Evolutionary conservation across 2,797 vertebrate species (phyloP).

Genomic region (Alectoris magna): DNA sequence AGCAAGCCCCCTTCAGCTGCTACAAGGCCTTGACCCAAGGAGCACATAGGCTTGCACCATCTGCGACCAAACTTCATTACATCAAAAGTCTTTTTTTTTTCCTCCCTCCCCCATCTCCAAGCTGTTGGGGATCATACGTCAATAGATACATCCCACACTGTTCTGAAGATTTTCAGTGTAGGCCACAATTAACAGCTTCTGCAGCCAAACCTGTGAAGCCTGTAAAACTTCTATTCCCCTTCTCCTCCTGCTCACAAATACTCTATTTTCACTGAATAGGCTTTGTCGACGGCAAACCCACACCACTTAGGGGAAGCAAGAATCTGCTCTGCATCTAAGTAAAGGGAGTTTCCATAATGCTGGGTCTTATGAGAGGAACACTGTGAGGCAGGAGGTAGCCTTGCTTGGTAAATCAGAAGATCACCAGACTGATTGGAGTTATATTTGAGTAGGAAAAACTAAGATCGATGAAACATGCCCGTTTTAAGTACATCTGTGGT

Average conservation of each 20-base stretch:
- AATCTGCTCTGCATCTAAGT: not conserved
- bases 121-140: not conserved
- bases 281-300: not conserved
- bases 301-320: not conserved
- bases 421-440: not conserved
- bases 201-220: not conserved
- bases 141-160: not conserved
- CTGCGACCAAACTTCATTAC: not conserved
- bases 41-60: rapidly evolving
- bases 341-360: not conserved
- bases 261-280: not conserved
- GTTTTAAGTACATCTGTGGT: not conserved
- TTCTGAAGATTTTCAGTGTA: not conserved
- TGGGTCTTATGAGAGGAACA: not conserved
- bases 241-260: not conserved
- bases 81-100: not conserved
- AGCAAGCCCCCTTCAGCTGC: not conserved
- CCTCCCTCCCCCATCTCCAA: not conserved
- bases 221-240: not conserved
- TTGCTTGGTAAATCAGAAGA: not conserved
- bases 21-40: not conserved
- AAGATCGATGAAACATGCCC: not conserved
- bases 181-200: not conserved
- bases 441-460: not conserved
- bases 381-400: not conserved